Conservation (phyloP, 2,888 invertebrate species). For the Sinelater perroti region DNA sequence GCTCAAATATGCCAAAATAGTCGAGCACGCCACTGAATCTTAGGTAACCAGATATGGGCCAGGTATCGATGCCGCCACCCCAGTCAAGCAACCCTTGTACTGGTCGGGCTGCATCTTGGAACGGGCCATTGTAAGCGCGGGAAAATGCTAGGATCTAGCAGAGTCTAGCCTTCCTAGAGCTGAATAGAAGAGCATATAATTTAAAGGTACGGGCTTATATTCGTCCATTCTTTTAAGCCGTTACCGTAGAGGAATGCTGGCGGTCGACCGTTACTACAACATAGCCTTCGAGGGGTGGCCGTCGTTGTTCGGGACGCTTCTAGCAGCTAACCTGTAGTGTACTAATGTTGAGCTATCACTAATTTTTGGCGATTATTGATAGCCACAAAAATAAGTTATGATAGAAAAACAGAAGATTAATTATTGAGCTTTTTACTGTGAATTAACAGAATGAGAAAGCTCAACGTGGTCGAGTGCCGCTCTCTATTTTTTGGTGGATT, state of each 20-base stretch:
- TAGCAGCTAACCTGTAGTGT: no score
- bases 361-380: no score
- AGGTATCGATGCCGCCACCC: constrained; percentile 42
- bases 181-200: constrained; percentile 33
- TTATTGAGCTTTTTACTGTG: no score
- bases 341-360: no score
- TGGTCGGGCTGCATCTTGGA: constrained; percentile 41
- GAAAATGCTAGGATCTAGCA: constrained; percentile 34
- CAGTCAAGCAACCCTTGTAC: constrained; percentile 43
- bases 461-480: no score
- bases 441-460: no score
- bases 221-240: constrained; percentile 27
- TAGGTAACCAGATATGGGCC: constrained; percentile 35
- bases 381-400: no score
- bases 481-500: no score
- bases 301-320: no score
- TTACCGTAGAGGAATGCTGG: constrained; percentile 12
- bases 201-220: constrained; percentile 29
- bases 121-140: constrained; percentile 46
- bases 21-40: constrained; percentile 40
- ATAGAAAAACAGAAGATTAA: no score
- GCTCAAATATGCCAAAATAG: no score
- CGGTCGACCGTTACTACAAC: constrained; percentile 21
- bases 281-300: no score
- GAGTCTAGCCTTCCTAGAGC: constrained; percentile 15